Base-by-base conservation (phyloP, 53 echinoderm and acorn worm genomes). In the Zoroaster sp. region DNA sequence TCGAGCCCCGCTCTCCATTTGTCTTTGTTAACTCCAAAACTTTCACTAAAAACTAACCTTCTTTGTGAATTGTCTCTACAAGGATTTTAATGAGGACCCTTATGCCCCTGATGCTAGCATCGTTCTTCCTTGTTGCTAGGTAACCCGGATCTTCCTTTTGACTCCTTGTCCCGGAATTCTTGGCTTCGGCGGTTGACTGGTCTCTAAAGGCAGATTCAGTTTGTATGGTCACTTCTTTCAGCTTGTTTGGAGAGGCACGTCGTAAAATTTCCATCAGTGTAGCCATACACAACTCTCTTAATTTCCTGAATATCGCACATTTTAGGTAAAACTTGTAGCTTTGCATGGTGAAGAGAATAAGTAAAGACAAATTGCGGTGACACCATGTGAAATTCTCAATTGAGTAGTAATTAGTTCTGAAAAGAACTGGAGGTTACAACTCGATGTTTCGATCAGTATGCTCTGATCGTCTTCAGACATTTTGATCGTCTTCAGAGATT, bases 61-160 rank as follows among this genome's bases (percentile, higher is more conserved):
- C 90, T 74, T 72, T 89, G 30, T 73, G 82, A 45, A 89, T 51
- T 31, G 81, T 81, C 33, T 89, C 81, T 13, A 91, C 87, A 25
- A 91, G 72, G 15, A 86, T 66, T 18, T 25, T 53, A 43, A 77
- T 71, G 86, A 91, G 66, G 2, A 75, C 51, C 42, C 40, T 51
- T 1, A 40, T 11, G 21, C 87, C 91, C 63, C 68, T 54, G 54
- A 71, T 49, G 33, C 63, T 34, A 3, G 59, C 37, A 2, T 87
- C 77, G 36, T 78, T 87, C 78, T 72, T 71, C 40, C 72, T 70
- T 25, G 87, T 43, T 47, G 39, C 87, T 79, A 69, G 52, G 79
- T 40, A 30, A 3, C 33, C 38, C 4, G 25, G 52, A 69, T 69
- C 80, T 12, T 52, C 80, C 28, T 49, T 71, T 9, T n/a, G 39